These are phyloP conservation scores for Trochalopteron elliotii DNA, from an alignment of 2,113 vertebrate genomes.

Conservation along the genomic window DNA sequence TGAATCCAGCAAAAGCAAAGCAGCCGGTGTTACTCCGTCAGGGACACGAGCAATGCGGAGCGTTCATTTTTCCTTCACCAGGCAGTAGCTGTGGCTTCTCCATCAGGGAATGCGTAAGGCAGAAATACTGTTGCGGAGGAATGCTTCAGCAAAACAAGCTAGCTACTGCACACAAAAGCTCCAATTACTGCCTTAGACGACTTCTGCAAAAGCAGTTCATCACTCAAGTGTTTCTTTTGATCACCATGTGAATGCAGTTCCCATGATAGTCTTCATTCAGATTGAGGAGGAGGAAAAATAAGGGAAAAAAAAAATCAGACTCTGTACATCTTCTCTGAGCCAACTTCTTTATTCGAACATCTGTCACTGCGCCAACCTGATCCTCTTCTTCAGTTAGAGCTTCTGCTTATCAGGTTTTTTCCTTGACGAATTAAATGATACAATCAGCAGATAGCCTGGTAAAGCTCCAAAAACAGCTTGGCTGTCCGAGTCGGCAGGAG, in stretches of 20 bases:
- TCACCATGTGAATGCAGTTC: conserved; percentile 65
- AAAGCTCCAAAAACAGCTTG: neutral
- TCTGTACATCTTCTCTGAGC: conserved; percentile 69
- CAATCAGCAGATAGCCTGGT: conserved; percentile 29
- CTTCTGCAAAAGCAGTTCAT: conserved; percentile 70
- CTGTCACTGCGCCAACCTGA: conserved; percentile 68
- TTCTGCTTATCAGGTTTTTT: conserved; percentile 22
- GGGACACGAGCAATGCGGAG: conserved; percentile 39
- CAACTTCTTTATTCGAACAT: conserved; percentile 74
- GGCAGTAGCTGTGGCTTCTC: conserved; percentile 63
- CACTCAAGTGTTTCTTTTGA: conserved; percentile 70
- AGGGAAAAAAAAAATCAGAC: neutral
- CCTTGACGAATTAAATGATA: neutral
- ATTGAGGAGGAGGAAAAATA: neutral
- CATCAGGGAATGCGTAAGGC: conserved; percentile 51
- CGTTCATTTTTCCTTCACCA: conserved; percentile 23
- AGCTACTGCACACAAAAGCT: conserved; percentile 50
- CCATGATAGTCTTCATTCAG: conserved; percentile 75
- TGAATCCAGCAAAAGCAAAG: conserved; percentile 59
- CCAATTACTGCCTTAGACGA: conserved; percentile 64
- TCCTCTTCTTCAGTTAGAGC: conserved; percentile 62
- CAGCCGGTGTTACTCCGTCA: conserved; percentile 58
- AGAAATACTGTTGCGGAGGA: conserved; percentile 44
- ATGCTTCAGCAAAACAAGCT: conserved; percentile 57
- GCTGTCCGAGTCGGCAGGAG: neutral